Percentiles rank a stretch among this genome's conserved stretches.
Evolutionary conservation across 2,113 vertebrate species (phyloP).

Genomic region (Sinocyclocheilus anophthalmus): DNA sequence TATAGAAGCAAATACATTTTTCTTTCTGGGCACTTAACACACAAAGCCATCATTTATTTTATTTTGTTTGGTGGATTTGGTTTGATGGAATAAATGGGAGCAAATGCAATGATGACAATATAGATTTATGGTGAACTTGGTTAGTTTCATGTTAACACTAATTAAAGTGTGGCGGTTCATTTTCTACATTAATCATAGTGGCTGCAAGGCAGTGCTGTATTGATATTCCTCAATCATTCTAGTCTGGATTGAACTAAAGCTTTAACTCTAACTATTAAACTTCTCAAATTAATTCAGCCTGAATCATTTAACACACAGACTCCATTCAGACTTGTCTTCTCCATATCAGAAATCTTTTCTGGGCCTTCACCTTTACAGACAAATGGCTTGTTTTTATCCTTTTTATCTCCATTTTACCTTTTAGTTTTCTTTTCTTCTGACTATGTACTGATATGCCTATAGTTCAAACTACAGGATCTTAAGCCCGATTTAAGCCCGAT

Average conservation of each 20-base stretch:
- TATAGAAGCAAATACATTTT: neutral
- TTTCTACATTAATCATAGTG: neutral
- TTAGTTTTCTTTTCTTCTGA: no score
- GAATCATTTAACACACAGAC: neutral
- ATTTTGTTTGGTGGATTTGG: neutral
- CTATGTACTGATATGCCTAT: no score
- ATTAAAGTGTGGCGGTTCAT: neutral
- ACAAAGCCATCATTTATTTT: neutral
- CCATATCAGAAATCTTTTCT: neutral
- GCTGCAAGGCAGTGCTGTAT: neutral
- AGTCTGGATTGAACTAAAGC: neutral
- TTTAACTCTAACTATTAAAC: neutral
- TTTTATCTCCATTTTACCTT: no score
- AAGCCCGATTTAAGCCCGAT: no score
- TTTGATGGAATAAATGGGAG: neutral
- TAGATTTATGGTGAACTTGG: neutral
- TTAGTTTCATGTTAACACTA: slow-evolving; percentile 7
- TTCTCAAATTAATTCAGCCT: neutral
- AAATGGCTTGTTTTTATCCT: no score
- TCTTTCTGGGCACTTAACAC: neutral
- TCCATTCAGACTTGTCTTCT: neutral
- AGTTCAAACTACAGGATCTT: no score
- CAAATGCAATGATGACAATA: neutral
- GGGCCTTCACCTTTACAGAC: neutral
- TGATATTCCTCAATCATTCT: neutral